Conservation (phyloP, 1,140 invertebrate genomes). For the Belonocnema kinseyi region DNA sequence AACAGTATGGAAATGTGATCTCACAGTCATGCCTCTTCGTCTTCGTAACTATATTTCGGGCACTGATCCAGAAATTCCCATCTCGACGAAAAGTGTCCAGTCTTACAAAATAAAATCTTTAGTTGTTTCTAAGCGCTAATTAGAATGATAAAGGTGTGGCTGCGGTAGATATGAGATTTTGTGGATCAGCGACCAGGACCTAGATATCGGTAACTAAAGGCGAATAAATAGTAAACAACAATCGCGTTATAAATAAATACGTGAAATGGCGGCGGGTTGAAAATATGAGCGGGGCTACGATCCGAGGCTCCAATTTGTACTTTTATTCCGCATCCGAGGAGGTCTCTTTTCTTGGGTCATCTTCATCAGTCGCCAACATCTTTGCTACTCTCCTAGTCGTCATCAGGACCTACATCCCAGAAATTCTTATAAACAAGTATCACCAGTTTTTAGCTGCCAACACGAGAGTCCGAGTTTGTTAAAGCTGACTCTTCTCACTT, state of each 20-base stretch:
- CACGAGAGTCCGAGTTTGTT: neutral
- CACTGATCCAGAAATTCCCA: constrained; percentile 18
- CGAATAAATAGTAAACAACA: constrained; percentile 28
- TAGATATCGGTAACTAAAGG: constrained; percentile 28
- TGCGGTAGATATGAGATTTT: neutral
- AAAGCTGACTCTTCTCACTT: constrained; percentile 8
- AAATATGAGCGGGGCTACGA: constrained; percentile 25
- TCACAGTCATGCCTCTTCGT: constrained; percentile 38
- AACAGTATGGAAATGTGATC: constrained; percentile 41
- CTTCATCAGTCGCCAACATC: constrained; percentile 16
- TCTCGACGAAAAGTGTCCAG: constrained; percentile 15
- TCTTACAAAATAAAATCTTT: constrained; percentile 25
- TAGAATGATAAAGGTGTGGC: neutral
- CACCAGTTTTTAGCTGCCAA: constrained; percentile 20
- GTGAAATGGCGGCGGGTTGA: constrained; percentile 28
- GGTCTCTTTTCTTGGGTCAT: neutral
- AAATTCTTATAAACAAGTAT: constrained; percentile 28
- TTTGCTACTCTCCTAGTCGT: neutral
- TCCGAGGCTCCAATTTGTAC: constrained; percentile 50
- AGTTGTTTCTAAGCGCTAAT: constrained; percentile 17
- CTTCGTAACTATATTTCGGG: constrained; percentile 4
- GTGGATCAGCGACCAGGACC: constrained; percentile 8
- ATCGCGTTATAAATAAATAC: constrained; percentile 15
- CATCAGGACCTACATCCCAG: neutral
- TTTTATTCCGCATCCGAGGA: constrained; percentile 46